phyloP scores from a whole-genome alignment of 2,888 invertebrate species.

The Pollenia labialis region DNA sequence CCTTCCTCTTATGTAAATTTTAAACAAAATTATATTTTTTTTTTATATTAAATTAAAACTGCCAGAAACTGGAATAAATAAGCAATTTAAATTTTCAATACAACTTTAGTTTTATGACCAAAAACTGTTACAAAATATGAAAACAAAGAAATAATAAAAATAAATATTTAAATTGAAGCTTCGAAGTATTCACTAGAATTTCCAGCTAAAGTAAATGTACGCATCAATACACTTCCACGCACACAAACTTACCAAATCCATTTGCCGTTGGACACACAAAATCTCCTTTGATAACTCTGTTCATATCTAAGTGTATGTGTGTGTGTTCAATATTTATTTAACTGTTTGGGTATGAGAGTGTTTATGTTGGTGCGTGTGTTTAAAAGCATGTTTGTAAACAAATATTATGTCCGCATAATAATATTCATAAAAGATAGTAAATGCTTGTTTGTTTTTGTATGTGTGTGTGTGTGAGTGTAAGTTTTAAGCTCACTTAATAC shows the following conservation, averaged over 20 bases:
- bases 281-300: conserved; percentile 5
- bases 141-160: conserved; percentile 15
- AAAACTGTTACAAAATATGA: not conserved
- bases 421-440: not conserved
- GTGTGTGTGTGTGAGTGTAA: not conserved
- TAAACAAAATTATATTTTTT: too few relatives aligned
- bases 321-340: not conserved
- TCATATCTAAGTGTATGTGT: not conserved
- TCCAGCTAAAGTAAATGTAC: not conserved
- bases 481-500: conserved; percentile 7
- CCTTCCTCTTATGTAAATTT: too few relatives aligned
- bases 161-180: conserved; percentile 10
- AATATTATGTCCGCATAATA: conserved; percentile 11
- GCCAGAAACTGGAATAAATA: not conserved
- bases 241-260: conserved; percentile 8
- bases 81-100: conserved; percentile 9
- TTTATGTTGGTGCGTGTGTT: not conserved
- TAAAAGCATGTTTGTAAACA: not conserved
- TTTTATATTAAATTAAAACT: not conserved
- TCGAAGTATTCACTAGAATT: too few relatives aligned
- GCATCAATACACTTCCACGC: not conserved
- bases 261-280: conserved; percentile 1
- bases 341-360: not conserved
- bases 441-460: too few relatives aligned
- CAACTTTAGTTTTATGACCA: conserved; percentile 5